Percentiles rank a stretch among this genome's conserved stretches.
Evolutionary conservation across 2,888 invertebrate genomes (phyloP).

Genomic region (Drosophila kanekoi): DNA sequence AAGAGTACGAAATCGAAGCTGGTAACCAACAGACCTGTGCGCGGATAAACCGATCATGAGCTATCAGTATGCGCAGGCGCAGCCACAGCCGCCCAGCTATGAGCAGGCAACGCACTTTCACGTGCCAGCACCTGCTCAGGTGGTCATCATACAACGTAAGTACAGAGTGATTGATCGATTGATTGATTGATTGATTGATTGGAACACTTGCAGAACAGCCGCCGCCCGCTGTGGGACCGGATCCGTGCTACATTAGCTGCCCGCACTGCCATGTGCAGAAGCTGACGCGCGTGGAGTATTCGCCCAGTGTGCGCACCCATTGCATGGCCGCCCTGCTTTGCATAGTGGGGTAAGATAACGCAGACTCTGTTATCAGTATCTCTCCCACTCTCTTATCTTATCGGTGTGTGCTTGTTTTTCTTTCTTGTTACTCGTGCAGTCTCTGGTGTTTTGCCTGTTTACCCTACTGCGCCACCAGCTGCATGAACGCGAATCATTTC

Average conservation of each 20-base stretch:
- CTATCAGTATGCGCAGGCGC: conserved; percentile 22
- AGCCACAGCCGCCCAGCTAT: conserved; percentile 73
- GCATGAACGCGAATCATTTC: conserved; percentile 87
- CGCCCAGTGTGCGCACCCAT: conserved; percentile 82
- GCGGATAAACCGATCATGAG: conserved; percentile 30
- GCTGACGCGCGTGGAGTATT: conserved; percentile 80
- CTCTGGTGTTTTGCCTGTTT: conserved; percentile 87
- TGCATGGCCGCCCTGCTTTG: conserved; percentile 82
- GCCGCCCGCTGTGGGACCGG: conserved; percentile 76
- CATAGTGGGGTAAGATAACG: conserved; percentile 79
- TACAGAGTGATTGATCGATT: background rate
- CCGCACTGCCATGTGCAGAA: conserved; percentile 82
- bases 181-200: background rate
- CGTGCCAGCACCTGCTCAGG: conserved; percentile 43
- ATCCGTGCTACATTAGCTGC: conserved; percentile 76
- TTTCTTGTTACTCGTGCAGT: conserved; percentile 19
- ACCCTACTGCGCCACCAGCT: conserved; percentile 87
- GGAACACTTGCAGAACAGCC: conserved; percentile 61
- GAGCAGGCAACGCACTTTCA: conserved; percentile 76
- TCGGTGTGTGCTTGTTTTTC: conserved; percentile 14
- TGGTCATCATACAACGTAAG: conserved; percentile 83
- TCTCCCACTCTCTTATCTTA: conserved; percentile 40
- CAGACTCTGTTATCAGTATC: background rate
- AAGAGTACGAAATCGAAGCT: conserved; percentile 29
- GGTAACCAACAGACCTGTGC: conserved; percentile 27